These are phyloP conservation scores for Tragulus kanchil DNA, from an alignment of 2,113 vertebrate genomes.

Conservation along the genomic window DNA sequence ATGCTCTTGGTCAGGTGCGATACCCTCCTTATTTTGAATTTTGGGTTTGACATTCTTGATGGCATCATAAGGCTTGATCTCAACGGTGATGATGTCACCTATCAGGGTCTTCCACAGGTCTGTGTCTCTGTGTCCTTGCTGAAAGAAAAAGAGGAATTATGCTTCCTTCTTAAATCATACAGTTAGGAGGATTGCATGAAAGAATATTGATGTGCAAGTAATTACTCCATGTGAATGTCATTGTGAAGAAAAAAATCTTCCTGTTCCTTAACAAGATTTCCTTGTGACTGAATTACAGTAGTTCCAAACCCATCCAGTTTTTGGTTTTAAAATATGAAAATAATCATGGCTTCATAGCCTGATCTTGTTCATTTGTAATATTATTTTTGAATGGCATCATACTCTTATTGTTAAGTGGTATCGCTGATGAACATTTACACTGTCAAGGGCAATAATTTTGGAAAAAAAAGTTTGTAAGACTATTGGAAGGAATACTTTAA, in stretches of 20 bases:
- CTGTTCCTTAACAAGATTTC: not conserved
- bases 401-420: not conserved
- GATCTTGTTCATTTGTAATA: not conserved
- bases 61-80: not conserved
- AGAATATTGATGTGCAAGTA: not conserved
- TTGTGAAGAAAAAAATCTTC: not conserved
- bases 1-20: not conserved
- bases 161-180: not conserved
- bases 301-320: not conserved
- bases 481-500: not conserved
- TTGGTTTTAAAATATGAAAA: not conserved
- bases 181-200: not conserved
- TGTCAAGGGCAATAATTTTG: not conserved
- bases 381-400: not conserved
- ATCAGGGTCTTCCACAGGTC: not conserved
- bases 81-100: not conserved
- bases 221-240: not conserved
- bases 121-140: not conserved
- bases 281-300: not conserved
- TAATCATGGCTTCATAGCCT: not conserved
- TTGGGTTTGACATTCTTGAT: not conserved
- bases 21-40: not conserved
- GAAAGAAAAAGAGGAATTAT: not conserved
- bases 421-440: not conserved
- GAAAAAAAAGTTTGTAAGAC: not conserved